phyloP scores from a whole-genome alignment of 1,140 invertebrate species.

The Trissolcus basalis region DNA sequence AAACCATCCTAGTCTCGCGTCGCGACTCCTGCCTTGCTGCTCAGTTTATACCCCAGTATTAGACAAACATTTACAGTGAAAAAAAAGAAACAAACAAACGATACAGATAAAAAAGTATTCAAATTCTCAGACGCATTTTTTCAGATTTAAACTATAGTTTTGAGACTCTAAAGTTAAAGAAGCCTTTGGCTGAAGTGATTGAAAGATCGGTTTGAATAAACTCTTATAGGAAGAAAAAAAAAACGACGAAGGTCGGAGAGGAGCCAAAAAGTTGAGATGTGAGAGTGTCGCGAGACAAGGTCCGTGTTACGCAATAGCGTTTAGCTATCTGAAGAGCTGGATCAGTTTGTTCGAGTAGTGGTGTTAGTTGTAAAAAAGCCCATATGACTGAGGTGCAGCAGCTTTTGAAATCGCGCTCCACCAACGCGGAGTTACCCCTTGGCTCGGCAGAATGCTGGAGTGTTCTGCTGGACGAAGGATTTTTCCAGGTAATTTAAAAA shows the following conservation, averaged over 20 bases:
- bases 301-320: constrained; percentile 21
- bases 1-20: constrained; percentile 37
- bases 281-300: too few relatives aligned
- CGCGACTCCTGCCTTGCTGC: constrained; percentile 7
- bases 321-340: too few relatives aligned
- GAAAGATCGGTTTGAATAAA: too few relatives aligned
- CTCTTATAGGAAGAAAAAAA: too few relatives aligned
- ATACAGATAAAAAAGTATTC: too few relatives aligned
- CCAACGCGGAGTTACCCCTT: constrained; percentile 25
- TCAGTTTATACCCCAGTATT: too few relatives aligned
- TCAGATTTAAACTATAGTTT: too few relatives aligned
- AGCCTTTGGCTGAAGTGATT: too few relatives aligned
- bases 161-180: too few relatives aligned
- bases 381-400: constrained; percentile 72
- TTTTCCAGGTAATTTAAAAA: constrained; percentile 68
- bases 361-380: constrained; percentile 4
- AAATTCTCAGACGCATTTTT: too few relatives aligned
- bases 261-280: not conserved
- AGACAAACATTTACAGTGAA: too few relatives aligned
- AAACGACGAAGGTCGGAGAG: not conserved
- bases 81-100: too few relatives aligned
- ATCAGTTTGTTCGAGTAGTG: constrained; percentile 9
- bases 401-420: constrained; percentile 60
- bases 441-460: constrained; percentile 69
- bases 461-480: constrained; percentile 68